Evolutionary conservation across 2,113 vertebrate species (phyloP).

Genomic region (Planiliza haematocheilus): DNA sequence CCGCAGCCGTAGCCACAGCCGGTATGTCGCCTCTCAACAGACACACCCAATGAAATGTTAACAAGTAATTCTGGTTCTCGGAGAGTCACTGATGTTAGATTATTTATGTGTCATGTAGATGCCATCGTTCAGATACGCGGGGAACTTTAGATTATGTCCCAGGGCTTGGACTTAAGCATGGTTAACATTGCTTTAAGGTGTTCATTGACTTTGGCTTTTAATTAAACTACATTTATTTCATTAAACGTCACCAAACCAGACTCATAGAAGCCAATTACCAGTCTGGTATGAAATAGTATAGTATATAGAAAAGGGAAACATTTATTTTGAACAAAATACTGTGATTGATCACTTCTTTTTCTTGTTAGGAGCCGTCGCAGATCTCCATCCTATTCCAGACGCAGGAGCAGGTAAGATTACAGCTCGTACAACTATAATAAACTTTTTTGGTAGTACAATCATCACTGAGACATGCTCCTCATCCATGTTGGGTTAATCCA

Average conservation of each 20-base stretch:
- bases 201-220: too few species aligned
- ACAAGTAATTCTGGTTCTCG: background rate
- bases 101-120: background rate
- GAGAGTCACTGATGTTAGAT: background rate
- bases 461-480: background rate
- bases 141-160: too few species aligned
- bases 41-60: background rate
- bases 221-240: background rate
- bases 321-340: too few species aligned
- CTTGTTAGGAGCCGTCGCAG: constrained; percentile 74
- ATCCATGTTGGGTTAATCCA: background rate
- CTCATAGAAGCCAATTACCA: too few species aligned
- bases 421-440: background rate
- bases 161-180: too few species aligned
- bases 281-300: too few species aligned
- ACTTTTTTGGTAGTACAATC: too few species aligned
- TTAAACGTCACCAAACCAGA: background rate
- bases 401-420: constrained; percentile 80
- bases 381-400: constrained; percentile 84
- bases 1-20: constrained; percentile 79
- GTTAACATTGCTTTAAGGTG: too few species aligned
- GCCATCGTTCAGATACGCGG: too few species aligned
- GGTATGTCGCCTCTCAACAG: constrained; percentile 55
- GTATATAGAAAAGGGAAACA: too few species aligned
- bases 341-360: too few species aligned